These are phyloP conservation scores for Mimachlamys varia DNA, from an alignment of 2,888 invertebrate genomes.

Conservation along the genomic window DNA sequence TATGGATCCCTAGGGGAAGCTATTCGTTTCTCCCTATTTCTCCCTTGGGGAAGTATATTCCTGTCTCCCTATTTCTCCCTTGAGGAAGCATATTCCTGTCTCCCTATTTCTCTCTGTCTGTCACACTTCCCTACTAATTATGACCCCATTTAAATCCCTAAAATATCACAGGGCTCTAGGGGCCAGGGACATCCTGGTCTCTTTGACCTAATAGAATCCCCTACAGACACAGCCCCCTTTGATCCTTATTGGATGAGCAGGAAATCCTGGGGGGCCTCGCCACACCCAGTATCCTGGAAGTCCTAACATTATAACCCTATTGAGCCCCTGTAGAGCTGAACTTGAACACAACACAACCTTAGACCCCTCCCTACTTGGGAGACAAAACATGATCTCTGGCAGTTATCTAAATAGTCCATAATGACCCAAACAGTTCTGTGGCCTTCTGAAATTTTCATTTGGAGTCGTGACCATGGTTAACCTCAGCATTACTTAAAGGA, in stretches of 20 bases:
- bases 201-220: neutral
- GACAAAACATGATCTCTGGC: neutral
- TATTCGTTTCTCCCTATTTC: neutral
- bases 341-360: neutral
- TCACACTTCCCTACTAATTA: neutral
- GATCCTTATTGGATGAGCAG: neutral
- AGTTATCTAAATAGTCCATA: constrained; percentile 3
- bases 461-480: neutral
- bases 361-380: neutral
- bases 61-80: no score
- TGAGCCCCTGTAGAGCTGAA: neutral
- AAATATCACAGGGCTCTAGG: neutral
- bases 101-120: neutral
- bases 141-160: neutral
- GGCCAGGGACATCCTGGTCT: neutral
- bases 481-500: neutral
- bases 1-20: neutral
- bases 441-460: neutral
- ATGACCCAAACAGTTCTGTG: neutral
- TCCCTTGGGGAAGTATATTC: neutral
- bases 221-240: neutral
- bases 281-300: neutral
- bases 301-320: neutral
- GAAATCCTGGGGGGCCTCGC: neutral
- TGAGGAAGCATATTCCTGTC: neutral